Percentiles rank a stretch among this genome's conserved stretches.
These are phyloP conservation scores for Lepidocyrtinus sp. DNA, from an alignment of 2,888 invertebrate genomes.

Conservation along the genomic window DNA sequence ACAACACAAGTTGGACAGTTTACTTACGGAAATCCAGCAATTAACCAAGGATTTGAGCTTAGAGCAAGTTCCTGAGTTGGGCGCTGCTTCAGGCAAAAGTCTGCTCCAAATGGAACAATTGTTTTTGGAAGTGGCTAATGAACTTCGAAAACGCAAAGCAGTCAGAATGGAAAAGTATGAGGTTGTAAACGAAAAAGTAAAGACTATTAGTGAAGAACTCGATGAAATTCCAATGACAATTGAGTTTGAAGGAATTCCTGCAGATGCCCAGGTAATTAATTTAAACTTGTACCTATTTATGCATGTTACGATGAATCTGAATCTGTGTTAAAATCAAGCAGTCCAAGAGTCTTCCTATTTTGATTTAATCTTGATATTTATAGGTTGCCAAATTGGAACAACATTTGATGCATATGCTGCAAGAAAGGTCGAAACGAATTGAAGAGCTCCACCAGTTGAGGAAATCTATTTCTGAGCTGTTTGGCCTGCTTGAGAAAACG, in stretches of 20 bases:
- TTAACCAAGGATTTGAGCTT: constrained; percentile 52
- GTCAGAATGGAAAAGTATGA: constrained; percentile 60
- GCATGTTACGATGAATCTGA: background rate
- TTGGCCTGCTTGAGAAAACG: constrained; percentile 26
- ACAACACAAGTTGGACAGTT: constrained; percentile 21
- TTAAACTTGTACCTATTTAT: background rate
- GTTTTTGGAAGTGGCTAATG: constrained; percentile 25
- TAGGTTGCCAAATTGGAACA: constrained; percentile 50
- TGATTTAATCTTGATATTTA: constrained; percentile 1
- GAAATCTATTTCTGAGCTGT: constrained; percentile 20
- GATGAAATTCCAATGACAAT: constrained; percentile 45
- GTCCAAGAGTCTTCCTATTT: too few relatives aligned
- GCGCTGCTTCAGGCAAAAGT: constrained; percentile 1
- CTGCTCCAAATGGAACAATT: constrained; percentile 37
- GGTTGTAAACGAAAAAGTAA: constrained; percentile 34
- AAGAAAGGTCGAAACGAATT: constrained; percentile 34
- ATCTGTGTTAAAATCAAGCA: background rate
- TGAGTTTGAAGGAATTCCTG: constrained; percentile 58
- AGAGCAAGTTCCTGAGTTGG: constrained; percentile 35
- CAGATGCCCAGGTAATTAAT: constrained; percentile 54
- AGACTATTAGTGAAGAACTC: constrained; percentile 32
- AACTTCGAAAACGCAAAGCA: constrained; percentile 44
- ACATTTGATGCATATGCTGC: constrained; percentile 27
- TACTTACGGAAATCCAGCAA: constrained; percentile 38
- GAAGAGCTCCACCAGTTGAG: constrained; percentile 13